phyloP scores from a whole-genome alignment of 2,797 vertebrate species.

The Protonibea diacanthus region DNA sequence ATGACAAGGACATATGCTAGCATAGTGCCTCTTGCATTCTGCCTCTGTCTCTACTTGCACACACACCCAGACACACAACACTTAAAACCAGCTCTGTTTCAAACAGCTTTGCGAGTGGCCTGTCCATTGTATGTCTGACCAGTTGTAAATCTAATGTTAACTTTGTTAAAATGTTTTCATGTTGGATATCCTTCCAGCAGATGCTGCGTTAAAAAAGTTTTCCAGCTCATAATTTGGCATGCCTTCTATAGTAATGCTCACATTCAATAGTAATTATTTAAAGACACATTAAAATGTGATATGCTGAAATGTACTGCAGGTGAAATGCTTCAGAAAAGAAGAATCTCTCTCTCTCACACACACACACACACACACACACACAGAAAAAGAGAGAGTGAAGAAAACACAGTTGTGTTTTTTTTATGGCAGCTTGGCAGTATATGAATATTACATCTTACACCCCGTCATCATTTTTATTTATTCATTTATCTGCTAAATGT shows the following conservation, averaged over 20 bases:
- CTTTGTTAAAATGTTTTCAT: neutral
- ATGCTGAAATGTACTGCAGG: neutral
- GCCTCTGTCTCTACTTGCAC: neutral
- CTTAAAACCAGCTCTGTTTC: neutral
- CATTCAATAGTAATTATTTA: neutral
- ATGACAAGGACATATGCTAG: conserved; percentile 28
- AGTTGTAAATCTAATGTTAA: neutral
- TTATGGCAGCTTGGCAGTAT: conserved; percentile 44
- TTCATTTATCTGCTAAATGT: conserved; percentile 69
- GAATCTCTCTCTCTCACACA: neutral
- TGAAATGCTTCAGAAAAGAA: conserved; percentile 23
- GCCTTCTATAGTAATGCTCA: conserved; percentile 3
- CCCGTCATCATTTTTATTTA: conserved; percentile 66
- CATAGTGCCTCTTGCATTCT: neutral
- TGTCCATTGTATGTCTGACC: neutral
- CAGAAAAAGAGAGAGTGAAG: neutral
- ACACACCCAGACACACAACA: neutral
- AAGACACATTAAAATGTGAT: conserved; percentile 9
- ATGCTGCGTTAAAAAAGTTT: neutral
- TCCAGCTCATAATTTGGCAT: neutral
- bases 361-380: conserved; percentile 7
- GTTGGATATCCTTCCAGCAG: neutral
- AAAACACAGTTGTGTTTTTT: conserved; percentile 38
- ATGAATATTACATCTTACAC: conserved; percentile 65
- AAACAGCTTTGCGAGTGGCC: neutral